phyloP scores from a whole-genome alignment of 1,140 invertebrate species.

The Drosophila nannoptera region DNA sequence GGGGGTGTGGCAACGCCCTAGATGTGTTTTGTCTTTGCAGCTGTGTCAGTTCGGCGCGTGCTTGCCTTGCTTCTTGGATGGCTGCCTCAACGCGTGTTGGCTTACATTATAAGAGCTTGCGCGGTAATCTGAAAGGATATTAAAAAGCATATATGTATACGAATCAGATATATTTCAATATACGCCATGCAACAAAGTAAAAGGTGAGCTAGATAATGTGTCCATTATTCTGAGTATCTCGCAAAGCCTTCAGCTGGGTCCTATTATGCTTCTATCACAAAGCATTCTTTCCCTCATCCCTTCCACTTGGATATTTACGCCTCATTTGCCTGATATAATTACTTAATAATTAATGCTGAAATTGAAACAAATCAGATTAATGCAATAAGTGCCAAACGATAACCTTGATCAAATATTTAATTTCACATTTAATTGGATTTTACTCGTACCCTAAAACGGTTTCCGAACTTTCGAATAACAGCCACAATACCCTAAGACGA shows the following conservation, averaged over 20 bases:
- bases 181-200: background rate
- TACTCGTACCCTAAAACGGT: background rate
- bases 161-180: background rate
- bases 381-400: background rate
- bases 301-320: too few relatives aligned
- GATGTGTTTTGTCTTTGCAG: background rate
- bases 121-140: slow-evolving; percentile 12
- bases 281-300: too few relatives aligned
- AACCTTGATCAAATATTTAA: slow-evolving; percentile 14
- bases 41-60: slow-evolving; percentile 16
- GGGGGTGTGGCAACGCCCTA: background rate
- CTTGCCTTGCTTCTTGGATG: slow-evolving; percentile 23
- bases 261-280: too few relatives aligned
- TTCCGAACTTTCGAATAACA: slow-evolving; percentile 3
- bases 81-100: slow-evolving; percentile 12
- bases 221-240: too few relatives aligned
- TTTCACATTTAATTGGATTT: slow-evolving; percentile 32
- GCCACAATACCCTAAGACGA: background rate
- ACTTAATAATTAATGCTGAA: background rate
- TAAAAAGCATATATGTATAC: background rate
- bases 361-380: background rate
- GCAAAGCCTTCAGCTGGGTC: too few relatives aligned
- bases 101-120: slow-evolving; percentile 27
- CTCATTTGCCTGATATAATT: too few relatives aligned
- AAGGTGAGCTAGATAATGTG: too few relatives aligned